Percentiles rank a stretch among this genome's conserved stretches.
phyloP scores from a whole-genome alignment of 2,797 vertebrate species.

The Lagodon rhomboides region DNA sequence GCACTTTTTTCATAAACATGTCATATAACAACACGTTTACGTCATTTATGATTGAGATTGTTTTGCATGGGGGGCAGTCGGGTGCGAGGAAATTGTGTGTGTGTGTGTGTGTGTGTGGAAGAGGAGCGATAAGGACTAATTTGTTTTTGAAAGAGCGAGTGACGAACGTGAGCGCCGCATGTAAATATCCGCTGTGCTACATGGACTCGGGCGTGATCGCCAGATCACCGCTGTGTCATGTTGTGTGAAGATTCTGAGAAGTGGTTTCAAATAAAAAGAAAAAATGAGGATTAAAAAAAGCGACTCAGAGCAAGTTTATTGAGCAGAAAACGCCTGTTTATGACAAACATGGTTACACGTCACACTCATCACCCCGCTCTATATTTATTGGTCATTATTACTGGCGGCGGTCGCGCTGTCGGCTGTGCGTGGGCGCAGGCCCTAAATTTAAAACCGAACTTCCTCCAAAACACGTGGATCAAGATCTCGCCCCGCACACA shows the following conservation, averaged over 20 bases:
- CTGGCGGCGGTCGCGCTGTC: not conserved
- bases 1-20: slow-evolving; percentile 18
- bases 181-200: not conserved
- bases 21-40: not conserved
- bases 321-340: slow-evolving; percentile 9
- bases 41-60: not conserved
- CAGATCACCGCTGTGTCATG: not conserved
- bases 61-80: not conserved
- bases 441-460: slow-evolving; percentile 60
- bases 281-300: not conserved
- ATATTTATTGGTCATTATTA: slow-evolving; percentile 29
- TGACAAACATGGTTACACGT: slow-evolving; percentile 32
- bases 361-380: slow-evolving; percentile 14
- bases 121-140: slow-evolving; percentile 23
- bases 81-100: not conserved
- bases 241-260: slow-evolving; percentile 9
- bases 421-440: slow-evolving; percentile 17
- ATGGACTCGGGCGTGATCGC: slow-evolving; percentile 1
- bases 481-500: slow-evolving; percentile 59
- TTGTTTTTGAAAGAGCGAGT: slow-evolving; percentile 15
- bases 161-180: not conserved
- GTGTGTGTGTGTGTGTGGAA: not conserved
- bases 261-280: slow-evolving; percentile 4
- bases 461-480: slow-evolving; percentile 51
- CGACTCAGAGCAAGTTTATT: slow-evolving; percentile 37